Conservation (phyloP, 2,797 vertebrate genomes). For the Zalophus californianus region DNA sequence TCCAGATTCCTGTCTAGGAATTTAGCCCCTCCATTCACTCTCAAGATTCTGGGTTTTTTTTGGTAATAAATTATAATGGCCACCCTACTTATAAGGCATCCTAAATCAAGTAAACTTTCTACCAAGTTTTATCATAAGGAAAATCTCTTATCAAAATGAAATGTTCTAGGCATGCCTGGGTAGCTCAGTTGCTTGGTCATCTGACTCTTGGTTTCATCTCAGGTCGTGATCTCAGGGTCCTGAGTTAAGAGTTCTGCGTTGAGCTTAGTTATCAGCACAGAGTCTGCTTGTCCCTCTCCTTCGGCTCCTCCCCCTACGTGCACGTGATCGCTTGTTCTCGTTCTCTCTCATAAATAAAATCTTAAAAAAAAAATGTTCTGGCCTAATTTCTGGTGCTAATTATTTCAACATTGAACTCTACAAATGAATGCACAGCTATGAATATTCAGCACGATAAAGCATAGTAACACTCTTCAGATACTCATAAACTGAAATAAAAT, state of each 20-base stretch:
- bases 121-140: not conserved
- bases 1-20: not conserved
- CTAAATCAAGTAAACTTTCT: not conserved
- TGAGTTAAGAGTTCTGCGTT: not conserved
- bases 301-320: not conserved
- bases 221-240: not conserved
- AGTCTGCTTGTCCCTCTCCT: not conserved
- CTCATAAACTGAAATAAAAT: not conserved
- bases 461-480: not conserved
- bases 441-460: not conserved
- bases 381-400: not conserved
- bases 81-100: not conserved
- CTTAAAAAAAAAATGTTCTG: not conserved
- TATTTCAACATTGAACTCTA: not conserved
- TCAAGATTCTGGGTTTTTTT: not conserved
- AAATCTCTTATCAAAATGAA: conserved; percentile 3
- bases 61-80: not conserved
- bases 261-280: not conserved
- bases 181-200: not conserved
- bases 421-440: not conserved
- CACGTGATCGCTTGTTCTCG: not conserved
- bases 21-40: not conserved
- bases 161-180: not conserved
- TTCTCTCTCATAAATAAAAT: not conserved
- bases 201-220: not conserved